These are phyloP conservation scores for Philopedon plagiatum DNA, from an alignment of 2,888 invertebrate genomes.

Conservation along the genomic window DNA sequence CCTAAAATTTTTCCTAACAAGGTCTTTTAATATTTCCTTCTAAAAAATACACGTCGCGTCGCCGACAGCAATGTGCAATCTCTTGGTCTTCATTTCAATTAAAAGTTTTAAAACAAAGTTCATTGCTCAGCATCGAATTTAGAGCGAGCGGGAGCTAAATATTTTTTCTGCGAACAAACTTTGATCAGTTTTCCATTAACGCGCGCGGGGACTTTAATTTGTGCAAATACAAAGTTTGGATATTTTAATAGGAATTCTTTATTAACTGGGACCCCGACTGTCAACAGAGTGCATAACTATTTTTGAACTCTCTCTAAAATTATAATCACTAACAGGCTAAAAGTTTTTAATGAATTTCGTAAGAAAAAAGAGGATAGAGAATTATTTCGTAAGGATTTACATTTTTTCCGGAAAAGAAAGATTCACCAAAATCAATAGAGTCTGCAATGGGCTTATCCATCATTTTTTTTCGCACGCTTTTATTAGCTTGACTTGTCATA, in stretches of 20 bases:
- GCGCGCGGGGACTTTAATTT: conserved; percentile 3
- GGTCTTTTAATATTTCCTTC: background rate
- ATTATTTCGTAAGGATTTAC: too few species aligned
- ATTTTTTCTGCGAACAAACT: background rate
- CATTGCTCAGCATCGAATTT: conserved; percentile 4
- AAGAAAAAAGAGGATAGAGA: too few species aligned
- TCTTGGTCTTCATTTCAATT: conserved; percentile 28
- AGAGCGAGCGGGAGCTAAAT: background rate
- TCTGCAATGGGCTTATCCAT: too few species aligned
- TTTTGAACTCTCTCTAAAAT: too few species aligned
- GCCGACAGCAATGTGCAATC: background rate
- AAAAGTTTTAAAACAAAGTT: conserved; percentile 31
- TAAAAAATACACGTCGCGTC: background rate
- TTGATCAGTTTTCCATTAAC: conserved; percentile 10
- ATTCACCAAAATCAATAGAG: too few species aligned
- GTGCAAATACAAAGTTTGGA: conserved; percentile 8
- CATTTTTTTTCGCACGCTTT: too few species aligned
- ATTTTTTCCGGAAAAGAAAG: too few species aligned
- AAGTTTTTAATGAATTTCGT: too few species aligned
- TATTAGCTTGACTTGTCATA: too few species aligned
- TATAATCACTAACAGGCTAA: too few species aligned
- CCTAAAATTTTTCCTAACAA: background rate
- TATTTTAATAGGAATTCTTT: background rate
- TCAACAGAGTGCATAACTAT: too few species aligned
- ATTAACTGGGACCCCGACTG: background rate